phyloP scores from a whole-genome alignment of 2,888 invertebrate genomes.

The Augiades crinisus region DNA sequence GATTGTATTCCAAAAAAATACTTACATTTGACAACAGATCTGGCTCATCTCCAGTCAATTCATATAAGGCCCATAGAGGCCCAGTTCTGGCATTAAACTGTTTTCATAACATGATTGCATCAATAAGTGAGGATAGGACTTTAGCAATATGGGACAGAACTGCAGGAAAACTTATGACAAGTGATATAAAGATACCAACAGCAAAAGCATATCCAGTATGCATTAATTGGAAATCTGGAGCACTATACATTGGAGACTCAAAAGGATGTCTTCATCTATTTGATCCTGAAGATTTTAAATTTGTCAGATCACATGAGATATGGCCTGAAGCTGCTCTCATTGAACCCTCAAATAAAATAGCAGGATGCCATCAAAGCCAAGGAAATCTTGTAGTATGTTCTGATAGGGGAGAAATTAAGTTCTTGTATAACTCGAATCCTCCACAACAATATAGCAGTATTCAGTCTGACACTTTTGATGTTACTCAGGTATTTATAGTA shows the following conservation, averaged over 20 bases:
- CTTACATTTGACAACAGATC: conserved; percentile 75
- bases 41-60: conserved; percentile 56
- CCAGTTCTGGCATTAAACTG: conserved; percentile 70
- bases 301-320: conserved; percentile 55
- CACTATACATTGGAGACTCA: conserved; percentile 71
- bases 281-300: conserved; percentile 55
- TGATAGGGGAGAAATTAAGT: conserved; percentile 70
- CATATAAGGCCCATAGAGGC: conserved; percentile 75
- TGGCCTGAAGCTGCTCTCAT: conserved; percentile 62
- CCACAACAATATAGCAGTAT: conserved; percentile 60
- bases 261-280: conserved; percentile 66
- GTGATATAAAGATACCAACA: conserved; percentile 59
- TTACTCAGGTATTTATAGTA: conserved; percentile 59
- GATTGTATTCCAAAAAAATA: conserved; percentile 79
- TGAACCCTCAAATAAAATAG: conserved; percentile 63
- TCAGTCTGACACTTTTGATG: conserved; percentile 59
- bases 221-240: conserved; percentile 62
- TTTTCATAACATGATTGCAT: conserved; percentile 72
- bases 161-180: conserved; percentile 65
- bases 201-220: conserved; percentile 66
- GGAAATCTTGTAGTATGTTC: conserved; percentile 69
- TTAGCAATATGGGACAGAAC: conserved; percentile 80
- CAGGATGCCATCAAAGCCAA: conserved; percentile 61
- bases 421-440: conserved; percentile 68
- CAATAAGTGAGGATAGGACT: conserved; percentile 82